Base-by-base conservation (phyloP, 2,888 invertebrate genomes). In the Dasypogon diadema region DNA sequence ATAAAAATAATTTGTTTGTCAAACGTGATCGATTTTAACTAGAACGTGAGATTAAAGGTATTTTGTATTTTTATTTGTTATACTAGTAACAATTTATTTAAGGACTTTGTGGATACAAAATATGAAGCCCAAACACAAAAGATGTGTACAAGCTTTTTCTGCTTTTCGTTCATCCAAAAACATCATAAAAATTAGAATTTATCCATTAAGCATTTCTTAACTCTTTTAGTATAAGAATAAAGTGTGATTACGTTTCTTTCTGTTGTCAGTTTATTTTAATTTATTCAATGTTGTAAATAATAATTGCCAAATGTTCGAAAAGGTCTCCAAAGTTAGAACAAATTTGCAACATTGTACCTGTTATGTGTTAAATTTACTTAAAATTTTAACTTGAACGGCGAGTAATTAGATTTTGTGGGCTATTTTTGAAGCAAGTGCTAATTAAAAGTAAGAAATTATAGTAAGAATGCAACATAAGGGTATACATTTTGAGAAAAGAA, bases 281-380 rank as follows among this genome's bases (percentile, higher is more conserved):
- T 21, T 51, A 21, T 51, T 51, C 51, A 51, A 42, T 65, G 65
- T 65, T 65, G 65, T 65, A 65, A 65, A 65, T 65, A 65, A 46
- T 65, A 65, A 16, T 24, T 46, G 46, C 12, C 46, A 21, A 24
- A 60, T 60, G 34, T 60, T 37, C 16, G n/a, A 65, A 22, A 30
- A 63, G 48, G 14, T 24, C 26, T 46, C n/a, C 65, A 24, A 58
- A 58, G 14, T 58, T 65, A 24, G n/a, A 65, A 16, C 18, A 46
- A 42, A 65, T 22, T 46, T 65, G 46, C 65, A 24, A 65, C 48
- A 65, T 46, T 65, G 63, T 42, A 42, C n/a, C 42, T 42, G 5
- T 65, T 65, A 24, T 46, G 22, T 48, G 46, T 65, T 65, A 37
- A 37, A 21, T 6, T 21, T 60, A 60, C 12, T 3, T 55, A 21